Evolutionary conservation across 2,888 invertebrate species (phyloP).

Genomic region (Volucella inflata): DNA sequence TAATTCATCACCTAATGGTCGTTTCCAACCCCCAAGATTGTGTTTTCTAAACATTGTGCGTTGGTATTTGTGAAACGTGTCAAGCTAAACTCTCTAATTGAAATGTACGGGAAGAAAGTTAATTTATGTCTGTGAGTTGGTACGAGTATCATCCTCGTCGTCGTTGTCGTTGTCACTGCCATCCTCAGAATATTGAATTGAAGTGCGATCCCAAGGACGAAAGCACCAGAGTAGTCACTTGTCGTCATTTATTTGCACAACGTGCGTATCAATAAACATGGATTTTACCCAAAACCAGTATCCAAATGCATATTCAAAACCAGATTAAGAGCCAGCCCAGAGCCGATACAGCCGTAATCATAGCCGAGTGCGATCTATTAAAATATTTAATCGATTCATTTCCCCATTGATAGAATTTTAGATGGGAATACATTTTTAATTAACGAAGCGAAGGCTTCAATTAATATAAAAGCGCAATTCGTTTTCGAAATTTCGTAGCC

Average conservation of each 20-base stretch:
- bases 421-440: slow-evolving; percentile 34
- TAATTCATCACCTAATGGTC: slow-evolving; percentile 17
- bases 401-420: slow-evolving; percentile 45
- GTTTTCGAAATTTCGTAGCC: not conserved
- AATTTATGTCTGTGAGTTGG: slow-evolving; percentile 8
- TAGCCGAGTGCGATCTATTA: slow-evolving; percentile 1
- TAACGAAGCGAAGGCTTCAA: slow-evolving; percentile 15
- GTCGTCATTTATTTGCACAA: not conserved
- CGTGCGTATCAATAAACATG: slow-evolving; percentile 25
- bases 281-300: not conserved
- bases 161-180: not conserved
- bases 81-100: slow-evolving; percentile 26
- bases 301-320: no score
- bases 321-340: not conserved
- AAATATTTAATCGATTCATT: slow-evolving; percentile 25
- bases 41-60: not conserved
- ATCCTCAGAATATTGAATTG: slow-evolving; percentile 12
- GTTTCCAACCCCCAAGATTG: not conserved
- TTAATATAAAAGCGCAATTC: not conserved
- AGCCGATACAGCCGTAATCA: not conserved
- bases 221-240: slow-evolving; percentile 2
- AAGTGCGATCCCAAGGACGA: not conserved
- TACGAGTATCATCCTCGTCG: no score
- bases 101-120: slow-evolving; percentile 16
- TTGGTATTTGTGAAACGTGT: not conserved